Percentiles rank a stretch among this genome's conserved stretches.
These are phyloP conservation scores for Palythoa grandiflora DNA, from an alignment of 92 coral and sea anemone species.

Conservation along the genomic window DNA sequence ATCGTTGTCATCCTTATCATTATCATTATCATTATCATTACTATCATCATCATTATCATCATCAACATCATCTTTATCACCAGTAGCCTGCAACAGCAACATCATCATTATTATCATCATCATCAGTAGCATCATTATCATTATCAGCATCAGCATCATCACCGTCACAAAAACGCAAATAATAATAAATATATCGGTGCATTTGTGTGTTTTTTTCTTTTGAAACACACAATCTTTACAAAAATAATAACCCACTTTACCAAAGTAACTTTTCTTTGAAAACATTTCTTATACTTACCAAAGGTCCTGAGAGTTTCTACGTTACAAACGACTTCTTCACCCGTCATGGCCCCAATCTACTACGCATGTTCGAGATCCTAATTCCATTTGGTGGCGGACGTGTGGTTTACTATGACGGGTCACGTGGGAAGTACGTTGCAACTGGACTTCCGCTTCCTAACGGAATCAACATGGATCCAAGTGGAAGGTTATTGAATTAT, in stretches of 20 bases:
- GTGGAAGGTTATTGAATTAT: constrained; percentile 65
- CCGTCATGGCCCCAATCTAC: constrained; percentile 61
- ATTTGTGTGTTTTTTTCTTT: no score
- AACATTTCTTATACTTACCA: background rate
- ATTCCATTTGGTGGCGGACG: constrained; percentile 50
- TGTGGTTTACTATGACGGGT: constrained; percentile 84
- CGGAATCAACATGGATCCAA: constrained; percentile 82
- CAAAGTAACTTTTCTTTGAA: background rate
- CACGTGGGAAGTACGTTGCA: constrained; percentile 67
- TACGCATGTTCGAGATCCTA: constrained; percentile 49
- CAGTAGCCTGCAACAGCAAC: no score
- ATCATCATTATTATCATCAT: no score
- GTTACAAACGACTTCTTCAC: constrained; percentile 88
- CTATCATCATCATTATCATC: no score
- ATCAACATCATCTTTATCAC: no score
- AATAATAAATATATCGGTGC: no score
- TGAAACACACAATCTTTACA: background rate
- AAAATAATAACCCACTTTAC: background rate
- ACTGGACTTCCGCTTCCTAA: constrained; percentile 71
- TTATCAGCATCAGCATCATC: no score
- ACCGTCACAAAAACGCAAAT: no score
- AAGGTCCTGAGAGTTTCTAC: constrained; percentile 89
- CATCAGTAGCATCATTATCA: no score
- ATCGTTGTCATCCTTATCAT: no score
- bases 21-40: no score